Conservation (phyloP, 2,113 vertebrate species). For the Corythaeola cristata region DNA sequence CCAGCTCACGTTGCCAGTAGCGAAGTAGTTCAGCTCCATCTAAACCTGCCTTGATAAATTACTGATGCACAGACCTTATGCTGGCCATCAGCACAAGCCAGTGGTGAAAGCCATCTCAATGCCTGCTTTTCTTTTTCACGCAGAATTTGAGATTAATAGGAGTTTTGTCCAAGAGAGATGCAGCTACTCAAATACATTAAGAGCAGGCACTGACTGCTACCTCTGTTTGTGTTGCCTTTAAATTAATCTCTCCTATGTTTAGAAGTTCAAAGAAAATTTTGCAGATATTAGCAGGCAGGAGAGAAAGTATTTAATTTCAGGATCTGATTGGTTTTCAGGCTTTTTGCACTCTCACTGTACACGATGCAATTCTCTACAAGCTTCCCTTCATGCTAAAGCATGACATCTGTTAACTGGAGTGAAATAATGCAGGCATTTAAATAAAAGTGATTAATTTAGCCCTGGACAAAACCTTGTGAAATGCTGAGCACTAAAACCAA, state of each 20-base stretch:
- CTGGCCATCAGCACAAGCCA: background rate
- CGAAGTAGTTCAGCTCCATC: background rate
- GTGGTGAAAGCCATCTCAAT: background rate
- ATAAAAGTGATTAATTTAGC: background rate
- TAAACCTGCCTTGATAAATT: background rate
- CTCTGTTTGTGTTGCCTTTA: background rate
- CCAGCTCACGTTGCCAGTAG: background rate
- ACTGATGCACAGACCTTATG: background rate
- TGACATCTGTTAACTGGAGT: background rate
- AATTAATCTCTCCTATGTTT: background rate
- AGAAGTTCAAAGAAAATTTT: background rate
- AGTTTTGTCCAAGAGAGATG: background rate
- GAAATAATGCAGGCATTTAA: background rate
- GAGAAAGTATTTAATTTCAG: background rate
- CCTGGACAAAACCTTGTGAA: background rate
- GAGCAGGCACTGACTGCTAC: background rate
- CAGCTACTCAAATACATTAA: background rate
- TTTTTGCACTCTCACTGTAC: background rate
- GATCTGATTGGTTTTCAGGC: background rate
- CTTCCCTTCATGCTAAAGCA: background rate
- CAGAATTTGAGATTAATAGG: background rate
- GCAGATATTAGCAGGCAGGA: background rate
- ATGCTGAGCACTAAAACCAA: background rate
- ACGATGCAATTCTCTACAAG: background rate
- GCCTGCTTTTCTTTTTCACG: background rate